Base-by-base conservation (phyloP, 1,140 invertebrate species). In the Orussus abietinus region DNA sequence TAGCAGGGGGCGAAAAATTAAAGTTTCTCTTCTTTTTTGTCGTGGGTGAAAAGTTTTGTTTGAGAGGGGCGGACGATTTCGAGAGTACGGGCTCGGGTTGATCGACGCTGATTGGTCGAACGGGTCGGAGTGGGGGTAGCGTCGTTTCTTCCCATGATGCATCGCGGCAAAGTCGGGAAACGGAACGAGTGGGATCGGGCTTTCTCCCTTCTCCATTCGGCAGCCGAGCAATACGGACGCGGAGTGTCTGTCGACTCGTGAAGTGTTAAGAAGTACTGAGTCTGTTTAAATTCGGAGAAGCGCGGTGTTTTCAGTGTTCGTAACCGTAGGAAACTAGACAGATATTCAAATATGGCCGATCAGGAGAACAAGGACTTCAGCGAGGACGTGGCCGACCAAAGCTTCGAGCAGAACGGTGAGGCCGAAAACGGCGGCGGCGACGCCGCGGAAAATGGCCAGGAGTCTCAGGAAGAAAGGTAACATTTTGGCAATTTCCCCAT, bases 351-450 rank as follows among this genome's bases (percentile, higher is more conserved):
- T 13, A 72, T 72, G 69, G 61, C 67, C 20, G 69, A 72, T 49
- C 69, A 72, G 55, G 71, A 72, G 45, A 69, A 62, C 31, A 74
- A 72, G 55, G 69, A 72, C 43, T 74, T 72, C 59, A 74, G 68
- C 59, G 71, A 74, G 42, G 71, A 74, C 47, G 56, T 73, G 35
- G 62, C 61, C 22, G 69, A 72, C 30, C 68, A 71, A 41, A 71
- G 58, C 32, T 74, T 69, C 36, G 71, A 74, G 45, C 70, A 72
- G 57, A 72, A 74, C 47, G 69, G 68, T 15, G 68, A 72, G n/a
- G 56, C 62, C 17, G 68, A 66, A 31, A 68, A 67, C 47, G 55
- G 52, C 41, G 52, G 47, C 28, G 63, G 60, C 40, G 69, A 69
- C 52, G 60, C 64, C 44, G 53, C 59, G 15, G 64, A 71, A 31